Conservation (phyloP, 1,140 invertebrate genomes). For the Cotesia glomerata region DNA sequence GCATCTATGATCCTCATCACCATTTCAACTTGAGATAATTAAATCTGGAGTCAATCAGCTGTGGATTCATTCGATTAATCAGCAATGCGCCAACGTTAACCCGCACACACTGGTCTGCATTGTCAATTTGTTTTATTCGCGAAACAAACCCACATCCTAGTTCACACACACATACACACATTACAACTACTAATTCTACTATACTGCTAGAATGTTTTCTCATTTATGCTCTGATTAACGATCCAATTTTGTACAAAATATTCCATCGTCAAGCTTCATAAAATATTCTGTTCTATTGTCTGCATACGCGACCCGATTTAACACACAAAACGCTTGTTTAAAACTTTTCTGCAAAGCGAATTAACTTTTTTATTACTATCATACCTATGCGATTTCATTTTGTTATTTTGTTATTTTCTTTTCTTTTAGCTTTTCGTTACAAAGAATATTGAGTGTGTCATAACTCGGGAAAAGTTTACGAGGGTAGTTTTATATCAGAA, state of each 20-base stretch:
- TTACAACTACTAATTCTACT: no score
- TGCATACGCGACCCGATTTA: no score
- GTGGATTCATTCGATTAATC: slow-evolving; percentile 49
- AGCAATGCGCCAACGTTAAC: slow-evolving; percentile 39
- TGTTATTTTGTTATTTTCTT: no score
- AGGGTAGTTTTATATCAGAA: no score
- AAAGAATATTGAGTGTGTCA: no score
- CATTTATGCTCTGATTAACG: slow-evolving; percentile 6
- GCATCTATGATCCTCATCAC: slow-evolving; percentile 34
- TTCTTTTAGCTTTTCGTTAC: no score
- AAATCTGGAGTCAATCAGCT: slow-evolving; percentile 49
- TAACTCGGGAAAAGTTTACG: no score
- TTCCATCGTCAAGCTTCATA: background rate
- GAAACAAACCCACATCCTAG: background rate
- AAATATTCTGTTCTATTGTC: background rate
- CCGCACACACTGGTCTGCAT: slow-evolving; percentile 21
- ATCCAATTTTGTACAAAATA: slow-evolving; percentile 7
- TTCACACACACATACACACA: no score
- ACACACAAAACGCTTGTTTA: background rate
- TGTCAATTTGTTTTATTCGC: slow-evolving; percentile 41
- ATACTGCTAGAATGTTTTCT: background rate
- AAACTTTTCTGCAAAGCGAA: background rate
- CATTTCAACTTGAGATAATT: slow-evolving; percentile 38
- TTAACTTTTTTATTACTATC: no score
- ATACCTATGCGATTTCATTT: no score